Conservation (phyloP, 2,888 invertebrate species). For the Orchesellides sinensis region DNA sequence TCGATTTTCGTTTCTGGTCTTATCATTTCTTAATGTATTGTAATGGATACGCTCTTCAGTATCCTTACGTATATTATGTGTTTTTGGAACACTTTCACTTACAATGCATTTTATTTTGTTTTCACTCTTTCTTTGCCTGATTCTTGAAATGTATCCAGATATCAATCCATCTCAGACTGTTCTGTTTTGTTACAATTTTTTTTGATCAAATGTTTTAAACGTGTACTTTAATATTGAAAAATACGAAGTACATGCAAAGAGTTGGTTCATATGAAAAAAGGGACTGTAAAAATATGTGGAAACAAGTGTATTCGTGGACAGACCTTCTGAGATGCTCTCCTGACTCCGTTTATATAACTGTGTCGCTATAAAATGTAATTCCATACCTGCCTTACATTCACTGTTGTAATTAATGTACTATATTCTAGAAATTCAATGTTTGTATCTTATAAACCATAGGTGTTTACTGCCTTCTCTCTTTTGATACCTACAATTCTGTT, state of each 20-base stretch:
- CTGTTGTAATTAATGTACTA: constrained; percentile 20
- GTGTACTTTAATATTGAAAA: constrained; percentile 1
- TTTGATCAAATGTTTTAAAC: constrained; percentile 7
- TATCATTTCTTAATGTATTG: too few species aligned
- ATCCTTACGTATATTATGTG: too few species aligned
- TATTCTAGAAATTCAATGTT: too few species aligned
- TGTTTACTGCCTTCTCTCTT: background rate
- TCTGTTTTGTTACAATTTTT: background rate
- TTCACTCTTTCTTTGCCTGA: background rate
- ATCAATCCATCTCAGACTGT: constrained; percentile 28
- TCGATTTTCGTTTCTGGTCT: too few species aligned
- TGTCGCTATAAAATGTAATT: constrained; percentile 5
- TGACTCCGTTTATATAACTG: constrained; percentile 31
- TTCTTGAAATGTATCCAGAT: background rate
- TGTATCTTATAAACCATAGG: too few species aligned
- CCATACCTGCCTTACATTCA: constrained; percentile 25
- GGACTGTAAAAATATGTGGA: background rate
- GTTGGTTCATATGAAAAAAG: background rate
- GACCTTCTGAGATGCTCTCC: constrained; percentile 50
- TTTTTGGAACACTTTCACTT: background rate
- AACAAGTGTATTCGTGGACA: background rate
- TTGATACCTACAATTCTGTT: too few species aligned
- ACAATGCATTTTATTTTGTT: background rate
- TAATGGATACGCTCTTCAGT: too few species aligned
- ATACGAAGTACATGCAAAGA: background rate